Evolutionary conservation across 1,140 invertebrate genomes (phyloP).

Genomic region (Mycetomoellerius zeteki): DNA sequence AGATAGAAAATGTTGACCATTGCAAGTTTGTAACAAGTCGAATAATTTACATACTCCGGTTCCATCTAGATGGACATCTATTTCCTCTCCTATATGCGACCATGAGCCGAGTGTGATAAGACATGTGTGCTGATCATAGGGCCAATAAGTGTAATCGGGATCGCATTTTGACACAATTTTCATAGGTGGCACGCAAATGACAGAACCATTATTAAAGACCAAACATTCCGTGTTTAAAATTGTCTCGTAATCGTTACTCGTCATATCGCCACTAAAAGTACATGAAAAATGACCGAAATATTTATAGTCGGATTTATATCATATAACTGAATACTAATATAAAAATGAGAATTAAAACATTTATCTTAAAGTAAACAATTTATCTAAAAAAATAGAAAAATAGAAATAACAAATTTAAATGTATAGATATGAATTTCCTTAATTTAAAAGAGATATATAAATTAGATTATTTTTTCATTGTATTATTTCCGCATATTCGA

Average conservation of each 20-base stretch:
- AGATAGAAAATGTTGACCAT: background rate
- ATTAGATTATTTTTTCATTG: background rate
- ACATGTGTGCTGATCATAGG: constrained; percentile 84
- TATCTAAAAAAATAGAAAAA: background rate
- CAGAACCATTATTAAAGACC: constrained; percentile 72
- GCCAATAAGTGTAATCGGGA: constrained; percentile 83
- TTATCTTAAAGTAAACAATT: background rate
- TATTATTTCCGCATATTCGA: background rate
- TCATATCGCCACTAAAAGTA: constrained; percentile 78
- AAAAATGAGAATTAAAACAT: background rate
- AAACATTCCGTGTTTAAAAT: constrained; percentile 77
- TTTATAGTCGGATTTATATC: background rate
- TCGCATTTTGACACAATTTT: constrained; percentile 79
- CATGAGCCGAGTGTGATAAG: constrained; percentile 85
- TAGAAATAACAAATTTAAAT: background rate
- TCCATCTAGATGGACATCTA: constrained; percentile 85
- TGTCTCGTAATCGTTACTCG: constrained; percentile 19
- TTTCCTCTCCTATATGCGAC: constrained; percentile 89
- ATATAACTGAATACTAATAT: background rate
- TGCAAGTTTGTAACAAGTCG: background rate
- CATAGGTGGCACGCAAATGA: constrained; percentile 79
- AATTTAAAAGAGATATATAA: background rate
- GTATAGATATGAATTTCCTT: background rate
- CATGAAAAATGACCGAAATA: constrained; percentile 11
- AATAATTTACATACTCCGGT: constrained; percentile 71